Evolutionary conservation across 2,113 vertebrate genomes (phyloP).

Genomic region (Erinaceus europaeus): DNA sequence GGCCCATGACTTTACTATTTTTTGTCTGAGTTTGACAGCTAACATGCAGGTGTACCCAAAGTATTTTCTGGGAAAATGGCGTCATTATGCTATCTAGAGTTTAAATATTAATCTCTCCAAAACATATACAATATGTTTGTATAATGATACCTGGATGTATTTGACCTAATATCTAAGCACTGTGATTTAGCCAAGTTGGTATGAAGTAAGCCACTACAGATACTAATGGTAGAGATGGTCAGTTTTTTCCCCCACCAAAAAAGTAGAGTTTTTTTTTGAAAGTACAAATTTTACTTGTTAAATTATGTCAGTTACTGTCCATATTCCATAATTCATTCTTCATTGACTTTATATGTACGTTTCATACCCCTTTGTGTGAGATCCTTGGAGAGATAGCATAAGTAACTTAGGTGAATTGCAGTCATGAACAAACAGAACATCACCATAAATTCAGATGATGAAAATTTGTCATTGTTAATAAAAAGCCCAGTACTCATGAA

Average conservation of each 20-base stretch:
- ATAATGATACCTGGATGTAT: background rate
- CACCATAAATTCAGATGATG: no score
- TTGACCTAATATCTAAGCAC: background rate
- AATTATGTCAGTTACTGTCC: background rate
- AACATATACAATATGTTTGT: background rate
- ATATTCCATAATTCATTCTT: background rate
- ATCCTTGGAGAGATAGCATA: background rate
- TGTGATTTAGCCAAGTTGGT: background rate
- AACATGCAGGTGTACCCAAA: no score
- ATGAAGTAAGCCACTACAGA: background rate
- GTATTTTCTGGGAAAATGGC: no score
- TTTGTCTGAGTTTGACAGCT: no score
- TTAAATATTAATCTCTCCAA: no score
- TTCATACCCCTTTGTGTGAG: no score
- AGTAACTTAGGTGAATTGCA: background rate
- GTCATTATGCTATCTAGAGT: no score
- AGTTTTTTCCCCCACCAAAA: no score
- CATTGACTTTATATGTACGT: background rate
- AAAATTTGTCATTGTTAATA: no score
- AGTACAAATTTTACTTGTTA: background rate
- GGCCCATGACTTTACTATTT: no score
- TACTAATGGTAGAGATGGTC: background rate
- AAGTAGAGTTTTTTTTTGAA: background rate
- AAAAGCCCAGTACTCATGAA: no score
- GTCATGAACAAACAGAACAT: background rate